Base-by-base conservation (phyloP, 1,140 invertebrate genomes). In the Drosophila elegans region DNA sequence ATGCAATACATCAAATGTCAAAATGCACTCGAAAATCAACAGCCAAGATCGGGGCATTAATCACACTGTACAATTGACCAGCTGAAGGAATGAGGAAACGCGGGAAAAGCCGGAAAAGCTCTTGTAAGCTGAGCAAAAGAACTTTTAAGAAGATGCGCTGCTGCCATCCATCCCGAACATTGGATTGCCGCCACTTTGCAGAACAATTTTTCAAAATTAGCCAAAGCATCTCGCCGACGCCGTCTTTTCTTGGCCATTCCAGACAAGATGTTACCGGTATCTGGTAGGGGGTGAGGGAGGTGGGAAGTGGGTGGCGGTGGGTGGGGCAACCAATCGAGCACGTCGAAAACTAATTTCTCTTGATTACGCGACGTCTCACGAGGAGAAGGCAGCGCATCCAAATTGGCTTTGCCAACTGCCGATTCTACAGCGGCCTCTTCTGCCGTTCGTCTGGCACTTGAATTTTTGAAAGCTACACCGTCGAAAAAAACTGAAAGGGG, bases 321-420 rank as follows among this genome's bases (percentile, higher is more conserved):
- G 16, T 13, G 46, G 27, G 49, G 49, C 68, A 48, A 44, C 77
- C 88, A 90, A 91, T 91, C 83, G 80, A 74, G 80, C 88, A 91
- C 88, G 88, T 91, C 80, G 79, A 88, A 90, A 90, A 84, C 88
- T 90, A 90, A 90, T 90, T 90, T 90, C 77, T 90, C 88, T 84
- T 91, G 88, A 90, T 90, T 90, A 90, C 67, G 77, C 83, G 71
- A 61, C 42, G 39, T 49, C 48, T 45, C 25, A 44, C 29, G 44
- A 38, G 48, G 12, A 39, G 56, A 16, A 62, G 56, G 76, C 52
- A 54, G 61, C 45, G 41, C 64, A 78, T 67, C 56, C 63, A 83
- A 88, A 89, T 83, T 89, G 76, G 84, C 84, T 89, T 73, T 86
- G 74, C 69, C 72, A 71, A 71, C 61, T 38, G 39, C 39, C 29